Base-by-base conservation (phyloP, 2,888 invertebrate genomes). In the Acleris literana region DNA sequence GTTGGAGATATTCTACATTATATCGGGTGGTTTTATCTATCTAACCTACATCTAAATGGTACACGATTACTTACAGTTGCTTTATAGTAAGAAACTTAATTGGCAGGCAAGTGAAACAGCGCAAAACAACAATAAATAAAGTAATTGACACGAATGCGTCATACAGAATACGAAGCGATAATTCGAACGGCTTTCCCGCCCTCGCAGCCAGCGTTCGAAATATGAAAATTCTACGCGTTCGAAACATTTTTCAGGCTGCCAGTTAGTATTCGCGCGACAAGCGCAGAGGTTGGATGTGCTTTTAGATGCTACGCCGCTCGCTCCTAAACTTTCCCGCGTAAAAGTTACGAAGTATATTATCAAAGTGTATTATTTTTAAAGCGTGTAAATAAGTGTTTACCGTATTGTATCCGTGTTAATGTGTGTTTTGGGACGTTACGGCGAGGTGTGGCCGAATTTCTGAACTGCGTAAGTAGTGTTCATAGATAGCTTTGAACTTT, bases 261-360 rank as follows among this genome's bases (percentile, higher is more conserved):
- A 64, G 57, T 69, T 81, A 87, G 87, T 88, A 76, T 74, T 69
- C 81, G 85, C 88, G 84, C 81, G 76, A 72, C 74, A 66, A 69
- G 87, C 88, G 86, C 80, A 67, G 72, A 71, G 80, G 69, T 44
- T 58, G 63, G 77, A 76, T 73, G 86, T 79, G 43, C 46, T 64
- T 29, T 63, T 6, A 11, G 33, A 25, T 20, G 58, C 46, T 52
- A 63, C 72, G 79, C 68, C 74, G 69, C 66, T 68, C 67, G 64
- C 56, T 52, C 49, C 25, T 64, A 74, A 86, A 87, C 81, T 87
- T 87, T 84, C 76, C 76, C 86, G 85, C 85, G 85, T 80, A 78
- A 84, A 84, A 85, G 79, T 83, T 81, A 71, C 72, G 79, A 77
- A 67, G 66, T 66, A 66, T 66, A 53, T 57, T 52, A 65, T 25